Evolutionary conservation across 2,797 vertebrate species (phyloP), one percentile per base, ranked within the genome.

Genomic region (Leptodactylus fallax): DNA sequence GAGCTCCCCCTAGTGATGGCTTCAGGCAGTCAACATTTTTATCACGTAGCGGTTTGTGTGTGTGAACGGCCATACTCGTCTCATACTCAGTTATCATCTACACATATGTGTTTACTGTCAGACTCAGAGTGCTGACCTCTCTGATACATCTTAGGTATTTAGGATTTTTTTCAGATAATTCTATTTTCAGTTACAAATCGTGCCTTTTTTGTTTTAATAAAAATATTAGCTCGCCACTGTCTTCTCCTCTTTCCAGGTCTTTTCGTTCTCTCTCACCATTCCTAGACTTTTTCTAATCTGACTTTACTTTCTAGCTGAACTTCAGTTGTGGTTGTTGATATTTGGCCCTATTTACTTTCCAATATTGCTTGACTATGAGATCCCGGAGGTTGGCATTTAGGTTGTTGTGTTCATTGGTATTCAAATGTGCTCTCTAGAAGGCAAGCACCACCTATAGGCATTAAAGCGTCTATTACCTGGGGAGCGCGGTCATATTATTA

Each of bases 311-410:
- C 96, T 96, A 95, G 95, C 94, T 93, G 94, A 87, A 93, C 95
- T 95, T 92, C 93, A 92, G 93, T 96, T 94, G 95, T 95, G 95
- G 95, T 97, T 97, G 97, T 97, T 97, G 97, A 95, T 97, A 97
- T 98, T 97, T 97, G 67, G 96, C 97, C 96, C 96, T 98, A 96
- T 98, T 99, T 99, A 97, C 96, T 97, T 96, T 97, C 95, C 95
- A 96, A 97, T 97, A 98, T 98, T 97, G 97, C 96, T 96, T 97
- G 96, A 96, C 96, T 95, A 96, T 93, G 94, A 97, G 95, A 97
- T 95, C 94, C 94, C 94, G 93, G 94, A 95, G 95, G 96, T 96
- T 97, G 97, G 96, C 96, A 97, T 99, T 99, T 97, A 97, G 97
- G 96, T 96, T 96, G 96, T 96, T 96, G 96, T 97, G 96, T 96